Evolutionary conservation across 2,888 invertebrate genomes (phyloP).

Genomic region (Mesochorus sp.): DNA sequence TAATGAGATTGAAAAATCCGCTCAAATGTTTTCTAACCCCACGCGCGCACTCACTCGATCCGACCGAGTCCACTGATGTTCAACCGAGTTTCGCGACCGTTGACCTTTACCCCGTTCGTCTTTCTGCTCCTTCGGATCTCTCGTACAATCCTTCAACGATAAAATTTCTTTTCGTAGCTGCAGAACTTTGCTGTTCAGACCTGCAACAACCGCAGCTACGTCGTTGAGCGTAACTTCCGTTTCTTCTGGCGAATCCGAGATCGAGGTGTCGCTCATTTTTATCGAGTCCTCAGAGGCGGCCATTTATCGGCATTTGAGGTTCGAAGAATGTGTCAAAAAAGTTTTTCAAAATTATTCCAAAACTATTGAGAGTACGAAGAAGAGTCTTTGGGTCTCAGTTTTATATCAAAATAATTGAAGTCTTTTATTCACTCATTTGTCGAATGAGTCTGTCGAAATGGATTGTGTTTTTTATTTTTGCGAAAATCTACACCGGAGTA

Average conservation of each 20-base stretch:
- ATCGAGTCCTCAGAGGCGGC: conserved; percentile 7
- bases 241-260: conserved; percentile 1
- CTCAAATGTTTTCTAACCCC: not conserved
- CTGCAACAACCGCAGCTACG: conserved; percentile 55
- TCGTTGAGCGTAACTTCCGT: conserved; percentile 59
- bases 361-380: no score
- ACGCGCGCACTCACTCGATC: conserved; percentile 51
- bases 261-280: conserved; percentile 1
- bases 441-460: no score
- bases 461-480: no score
- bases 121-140: conserved; percentile 6
- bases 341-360: not conserved
- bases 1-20: not conserved
- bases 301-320: conserved; percentile 22
- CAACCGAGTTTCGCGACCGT: conserved; percentile 44
- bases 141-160: conserved; percentile 41
- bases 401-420: no score
- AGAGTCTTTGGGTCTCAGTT: not conserved
- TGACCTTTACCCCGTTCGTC: conserved; percentile 57
- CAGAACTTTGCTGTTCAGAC: conserved; percentile 60
- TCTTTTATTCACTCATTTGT: no score
- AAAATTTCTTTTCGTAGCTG: conserved; percentile 60
- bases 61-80: conserved; percentile 34
- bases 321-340: not conserved
- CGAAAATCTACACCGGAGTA: no score